Conservation (phyloP, 2,888 invertebrate genomes). For the Synanthedon myopaeformis region DNA sequence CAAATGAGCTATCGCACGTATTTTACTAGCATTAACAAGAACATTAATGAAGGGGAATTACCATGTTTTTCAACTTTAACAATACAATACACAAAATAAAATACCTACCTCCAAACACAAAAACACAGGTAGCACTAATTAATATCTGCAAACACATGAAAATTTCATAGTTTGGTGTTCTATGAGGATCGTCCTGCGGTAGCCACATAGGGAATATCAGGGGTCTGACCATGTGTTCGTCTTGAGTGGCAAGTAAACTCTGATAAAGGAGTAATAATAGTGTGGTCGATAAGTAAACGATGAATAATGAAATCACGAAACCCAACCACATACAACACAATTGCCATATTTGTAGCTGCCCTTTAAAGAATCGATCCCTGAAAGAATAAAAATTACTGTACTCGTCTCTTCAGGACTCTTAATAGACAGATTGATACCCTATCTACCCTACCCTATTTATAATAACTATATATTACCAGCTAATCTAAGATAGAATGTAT, state of each 20-base stretch:
- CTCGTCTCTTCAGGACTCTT: not conserved
- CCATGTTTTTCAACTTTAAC: too few relatives aligned
- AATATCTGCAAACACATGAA: conserved; percentile 22
- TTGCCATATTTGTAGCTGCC: conserved; percentile 41
- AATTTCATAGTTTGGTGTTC: conserved; percentile 44
- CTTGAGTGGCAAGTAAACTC: conserved; percentile 27
- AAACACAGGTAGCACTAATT: conserved; percentile 1
- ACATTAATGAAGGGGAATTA: too few relatives aligned
- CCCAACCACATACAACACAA: conserved; percentile 28
- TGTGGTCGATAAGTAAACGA: conserved; percentile 20
- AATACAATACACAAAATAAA: too few relatives aligned
- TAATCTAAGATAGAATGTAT: too few relatives aligned
- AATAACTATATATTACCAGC: too few relatives aligned
- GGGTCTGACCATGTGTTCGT: conserved; percentile 31
- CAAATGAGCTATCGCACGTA: too few relatives aligned
- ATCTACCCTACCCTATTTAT: too few relatives aligned
- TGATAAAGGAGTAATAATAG: conserved; percentile 24
- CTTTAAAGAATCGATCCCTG: conserved; percentile 34
- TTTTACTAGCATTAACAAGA: too few relatives aligned
- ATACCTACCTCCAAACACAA: too few relatives aligned
- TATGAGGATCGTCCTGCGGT: conserved; percentile 37
- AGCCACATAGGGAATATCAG: conserved; percentile 44
- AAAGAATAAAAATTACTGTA: conserved; percentile 9
- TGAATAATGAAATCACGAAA: conserved; percentile 13
- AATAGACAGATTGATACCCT: too few relatives aligned